These are phyloP conservation scores for Sthenelais limicola DNA, from an alignment of 2,888 invertebrate species.

Conservation along the genomic window DNA sequence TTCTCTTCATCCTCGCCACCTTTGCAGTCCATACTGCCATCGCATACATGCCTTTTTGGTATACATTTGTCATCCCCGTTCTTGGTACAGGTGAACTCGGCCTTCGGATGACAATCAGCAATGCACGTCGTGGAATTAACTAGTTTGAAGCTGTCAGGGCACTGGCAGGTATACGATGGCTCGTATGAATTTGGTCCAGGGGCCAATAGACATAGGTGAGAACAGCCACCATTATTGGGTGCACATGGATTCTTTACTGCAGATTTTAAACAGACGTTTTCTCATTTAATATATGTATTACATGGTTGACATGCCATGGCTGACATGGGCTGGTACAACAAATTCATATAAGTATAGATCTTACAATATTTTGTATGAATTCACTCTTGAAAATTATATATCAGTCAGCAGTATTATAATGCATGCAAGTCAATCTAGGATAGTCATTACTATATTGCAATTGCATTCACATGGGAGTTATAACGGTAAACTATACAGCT, in stretches of 20 bases:
- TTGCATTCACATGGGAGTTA: no score
- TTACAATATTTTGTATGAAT: no score
- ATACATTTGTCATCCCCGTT: constrained; percentile 59
- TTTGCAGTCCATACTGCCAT: constrained; percentile 75
- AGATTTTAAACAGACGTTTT: constrained; percentile 7
- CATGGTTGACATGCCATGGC: no score
- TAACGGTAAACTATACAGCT: no score
- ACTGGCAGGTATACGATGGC: constrained; percentile 82
- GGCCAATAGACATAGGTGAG: constrained; percentile 85
- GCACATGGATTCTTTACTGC: constrained; percentile 76
- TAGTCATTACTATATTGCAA: no score
- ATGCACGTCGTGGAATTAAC: constrained; percentile 87
- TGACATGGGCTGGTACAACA: no score
- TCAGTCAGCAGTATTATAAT: no score
- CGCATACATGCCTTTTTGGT: constrained; percentile 56
- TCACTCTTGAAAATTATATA: no score
- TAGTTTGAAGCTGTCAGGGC: constrained; percentile 92
- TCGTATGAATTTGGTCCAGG: constrained; percentile 71
- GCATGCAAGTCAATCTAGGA: no score
- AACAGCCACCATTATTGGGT: constrained; percentile 79
- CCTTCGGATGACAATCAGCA: constrained; percentile 81
- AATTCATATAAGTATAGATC: no score
- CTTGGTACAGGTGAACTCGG: constrained; percentile 43
- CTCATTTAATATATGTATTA: no score
- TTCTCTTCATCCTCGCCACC: constrained; percentile 79